A percentile compares a stretch with the other conserved stretches of the same genome.
phyloP scores from a whole-genome alignment of 1,140 invertebrate genomes.

The Kradibia gibbosae region DNA sequence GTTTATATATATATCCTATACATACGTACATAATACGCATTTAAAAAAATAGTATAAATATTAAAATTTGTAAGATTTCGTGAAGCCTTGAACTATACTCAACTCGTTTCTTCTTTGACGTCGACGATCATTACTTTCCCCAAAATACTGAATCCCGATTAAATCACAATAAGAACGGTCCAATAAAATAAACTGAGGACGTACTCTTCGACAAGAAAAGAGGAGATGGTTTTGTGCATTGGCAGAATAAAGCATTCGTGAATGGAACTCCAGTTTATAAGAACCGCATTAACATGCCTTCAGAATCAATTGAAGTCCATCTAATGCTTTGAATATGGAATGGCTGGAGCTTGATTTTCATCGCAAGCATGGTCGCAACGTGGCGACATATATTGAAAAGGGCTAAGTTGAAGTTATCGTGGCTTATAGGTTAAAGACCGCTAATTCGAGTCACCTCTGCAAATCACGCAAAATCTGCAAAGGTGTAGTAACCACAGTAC shows the following conservation, averaged over 20 bases:
- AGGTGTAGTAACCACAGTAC: no score
- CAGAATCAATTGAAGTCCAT: not conserved
- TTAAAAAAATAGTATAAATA: no score
- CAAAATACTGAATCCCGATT: not conserved
- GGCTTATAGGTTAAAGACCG: conserved; percentile 14
- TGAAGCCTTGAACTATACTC: no score
- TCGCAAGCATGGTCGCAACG: no score
- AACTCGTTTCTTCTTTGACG: not conserved
- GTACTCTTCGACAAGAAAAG: not conserved
- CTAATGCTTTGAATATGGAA: not conserved
- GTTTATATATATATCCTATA: no score
- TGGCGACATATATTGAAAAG: conserved; percentile 31
- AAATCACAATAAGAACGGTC: conserved; percentile 38
- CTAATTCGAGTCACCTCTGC: not conserved
- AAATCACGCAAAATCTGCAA: no score
- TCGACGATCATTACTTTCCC: not conserved
- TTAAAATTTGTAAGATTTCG: no score
- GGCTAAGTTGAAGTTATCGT: conserved; percentile 36
- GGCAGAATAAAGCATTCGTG: not conserved
- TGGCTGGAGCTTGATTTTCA: conserved; percentile 11
- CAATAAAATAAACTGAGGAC: conserved; percentile 26
- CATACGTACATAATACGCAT: no score
- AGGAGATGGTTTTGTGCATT: conserved; percentile 1
- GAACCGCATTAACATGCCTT: conserved; percentile 6
- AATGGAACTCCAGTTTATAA: not conserved